Evolutionary conservation across 2,113 vertebrate genomes (phyloP).

Genomic region (Callipepla californica): DNA sequence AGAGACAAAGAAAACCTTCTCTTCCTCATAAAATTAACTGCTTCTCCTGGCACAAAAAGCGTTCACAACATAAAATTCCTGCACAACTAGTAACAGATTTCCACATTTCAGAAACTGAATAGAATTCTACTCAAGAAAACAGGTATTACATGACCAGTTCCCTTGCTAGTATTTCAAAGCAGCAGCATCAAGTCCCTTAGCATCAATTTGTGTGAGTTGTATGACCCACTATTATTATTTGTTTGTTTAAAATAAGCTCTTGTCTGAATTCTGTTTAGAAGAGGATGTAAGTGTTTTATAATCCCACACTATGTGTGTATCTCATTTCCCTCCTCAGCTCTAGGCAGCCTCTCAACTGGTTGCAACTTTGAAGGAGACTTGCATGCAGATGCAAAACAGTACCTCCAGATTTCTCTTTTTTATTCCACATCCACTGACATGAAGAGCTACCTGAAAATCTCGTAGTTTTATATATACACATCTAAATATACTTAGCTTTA

Average conservation of each 20-base stretch:
- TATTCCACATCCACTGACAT: neutral
- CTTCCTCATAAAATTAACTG: neutral
- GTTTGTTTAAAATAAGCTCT: neutral
- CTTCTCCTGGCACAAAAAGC: neutral
- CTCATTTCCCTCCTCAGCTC: neutral
- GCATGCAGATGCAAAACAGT: neutral
- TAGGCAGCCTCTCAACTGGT: neutral
- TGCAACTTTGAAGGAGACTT: neutral
- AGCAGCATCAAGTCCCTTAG: neutral
- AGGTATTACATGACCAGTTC: neutral
- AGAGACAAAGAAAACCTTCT: neutral
- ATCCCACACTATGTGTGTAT: accelerated
- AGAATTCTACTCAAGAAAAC: neutral
- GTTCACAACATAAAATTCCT: no score
- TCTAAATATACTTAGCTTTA: neutral
- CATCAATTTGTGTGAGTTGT: neutral
- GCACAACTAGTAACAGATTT: neutral
- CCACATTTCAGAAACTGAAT: neutral
- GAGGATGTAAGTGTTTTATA: neutral
- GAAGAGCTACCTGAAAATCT: neutral
- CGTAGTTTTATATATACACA: neutral
- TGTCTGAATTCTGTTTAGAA: neutral
- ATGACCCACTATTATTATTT: neutral
- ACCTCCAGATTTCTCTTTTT: neutral
- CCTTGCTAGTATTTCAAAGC: neutral